Conservation (phyloP, 2,888 invertebrate species). For the Thymelicus acteon region DNA sequence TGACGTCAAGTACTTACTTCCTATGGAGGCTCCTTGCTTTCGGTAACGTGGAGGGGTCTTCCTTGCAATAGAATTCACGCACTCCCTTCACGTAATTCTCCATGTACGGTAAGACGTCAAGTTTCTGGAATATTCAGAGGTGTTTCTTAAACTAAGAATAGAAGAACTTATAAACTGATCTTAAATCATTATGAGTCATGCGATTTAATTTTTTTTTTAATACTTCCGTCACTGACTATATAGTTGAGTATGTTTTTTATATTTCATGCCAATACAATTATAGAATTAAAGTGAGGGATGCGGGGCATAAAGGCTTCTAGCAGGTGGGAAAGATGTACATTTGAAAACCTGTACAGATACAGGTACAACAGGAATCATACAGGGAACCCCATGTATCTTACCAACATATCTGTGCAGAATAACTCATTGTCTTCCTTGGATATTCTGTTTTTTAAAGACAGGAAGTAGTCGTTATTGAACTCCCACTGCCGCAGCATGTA, state of each 20-base stretch:
- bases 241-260: too few species aligned
- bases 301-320: too few species aligned
- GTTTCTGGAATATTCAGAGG: not conserved
- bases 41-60: constrained; percentile 88
- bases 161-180: too few species aligned
- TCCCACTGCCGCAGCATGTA: constrained; percentile 44
- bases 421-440: constrained; percentile 37
- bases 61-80: constrained; percentile 90
- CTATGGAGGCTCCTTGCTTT: constrained; percentile 84
- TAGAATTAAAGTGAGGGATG: too few species aligned
- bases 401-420: constrained; percentile 38
- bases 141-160: too few species aligned
- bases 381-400: not conserved
- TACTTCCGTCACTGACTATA: too few species aligned
- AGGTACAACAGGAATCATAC: too few species aligned
- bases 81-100: constrained; percentile 87
- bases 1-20: constrained; percentile 50
- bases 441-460: constrained; percentile 26
- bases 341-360: too few species aligned
- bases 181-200: too few species aligned
- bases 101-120: constrained; percentile 27
- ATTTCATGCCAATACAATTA: too few species aligned
- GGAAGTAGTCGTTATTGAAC: constrained; percentile 41
- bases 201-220: too few species aligned
- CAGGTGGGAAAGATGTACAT: too few species aligned